A percentile compares a stretch with the other conserved stretches of the same genome.
Conservation (phyloP, 2,888 invertebrate genomes). For the Protodeltote pygarga region DNA sequence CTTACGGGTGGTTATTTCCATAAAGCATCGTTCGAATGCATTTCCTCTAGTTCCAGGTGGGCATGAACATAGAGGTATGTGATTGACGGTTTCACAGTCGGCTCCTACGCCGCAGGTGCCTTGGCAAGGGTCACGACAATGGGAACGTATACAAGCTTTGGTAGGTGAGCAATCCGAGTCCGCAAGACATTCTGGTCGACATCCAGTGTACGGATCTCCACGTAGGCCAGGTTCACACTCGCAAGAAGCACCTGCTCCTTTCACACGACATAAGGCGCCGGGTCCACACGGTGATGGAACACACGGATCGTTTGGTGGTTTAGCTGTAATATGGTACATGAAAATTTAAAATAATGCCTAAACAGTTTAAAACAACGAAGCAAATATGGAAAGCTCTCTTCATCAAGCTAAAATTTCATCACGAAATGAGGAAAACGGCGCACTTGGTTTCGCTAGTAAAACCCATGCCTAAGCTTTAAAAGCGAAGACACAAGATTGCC, state of each 20-base stretch:
- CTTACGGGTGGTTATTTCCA: slow-evolving; percentile 71
- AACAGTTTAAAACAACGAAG: slow-evolving; percentile 42
- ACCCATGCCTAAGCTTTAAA: slow-evolving; percentile 87
- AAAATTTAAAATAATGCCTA: slow-evolving; percentile 18
- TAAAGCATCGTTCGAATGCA: slow-evolving; percentile 89
- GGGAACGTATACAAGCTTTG: slow-evolving; percentile 93
- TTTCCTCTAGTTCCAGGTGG: slow-evolving; percentile 90
- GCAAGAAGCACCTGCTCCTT: slow-evolving; percentile 91
- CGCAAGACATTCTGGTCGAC: slow-evolving; percentile 94
- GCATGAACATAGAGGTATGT: slow-evolving; percentile 91
- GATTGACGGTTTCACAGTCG: slow-evolving; percentile 90
- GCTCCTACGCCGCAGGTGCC: slow-evolving; percentile 95
- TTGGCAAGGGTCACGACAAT: slow-evolving; percentile 94
- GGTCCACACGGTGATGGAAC: slow-evolving; percentile 93
- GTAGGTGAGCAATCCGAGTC: slow-evolving; percentile 95
- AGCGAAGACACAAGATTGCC: slow-evolving; percentile 73
- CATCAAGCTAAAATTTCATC: slow-evolving; percentile 45
- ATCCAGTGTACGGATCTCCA: slow-evolving; percentile 92
- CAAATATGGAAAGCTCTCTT: slow-evolving; percentile 68
- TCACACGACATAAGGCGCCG: slow-evolving; percentile 92
- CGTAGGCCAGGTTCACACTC: slow-evolving; percentile 90
- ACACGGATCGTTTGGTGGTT: slow-evolving; percentile 90
- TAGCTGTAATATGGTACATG: slow-evolving; percentile 65
- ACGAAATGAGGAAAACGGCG: slow-evolving; percentile 51
- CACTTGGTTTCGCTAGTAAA: slow-evolving; percentile 79